A percentile compares a stretch with the other conserved stretches of the same genome.
phyloP scores from a whole-genome alignment of 2,888 invertebrate genomes.

The Polyommatus iphigenia region DNA sequence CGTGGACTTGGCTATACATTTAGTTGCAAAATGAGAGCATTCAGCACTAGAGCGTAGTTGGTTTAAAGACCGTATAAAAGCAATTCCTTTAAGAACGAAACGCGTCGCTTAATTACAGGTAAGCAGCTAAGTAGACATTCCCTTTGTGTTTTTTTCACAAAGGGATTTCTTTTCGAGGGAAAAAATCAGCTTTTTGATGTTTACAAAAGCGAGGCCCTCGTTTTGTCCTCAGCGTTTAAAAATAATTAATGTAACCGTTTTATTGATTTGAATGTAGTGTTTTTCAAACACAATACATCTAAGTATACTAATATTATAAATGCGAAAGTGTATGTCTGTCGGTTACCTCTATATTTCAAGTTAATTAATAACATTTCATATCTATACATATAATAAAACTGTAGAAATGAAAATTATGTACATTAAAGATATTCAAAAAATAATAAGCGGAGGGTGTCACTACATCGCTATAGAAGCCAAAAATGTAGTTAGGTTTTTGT shows the following conservation, averaged over 20 bases:
- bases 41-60: not conserved
- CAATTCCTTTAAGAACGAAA: constrained; percentile 32
- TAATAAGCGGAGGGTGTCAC: too few species aligned
- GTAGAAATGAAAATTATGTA: too few species aligned
- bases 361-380: too few species aligned
- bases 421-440: too few species aligned
- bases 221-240: constrained; percentile 20
- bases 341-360: too few species aligned
- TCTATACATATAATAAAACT: too few species aligned
- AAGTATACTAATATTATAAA: too few species aligned
- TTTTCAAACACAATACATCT: not conserved
- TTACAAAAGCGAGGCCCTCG: constrained; percentile 23
- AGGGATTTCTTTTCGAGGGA: constrained; percentile 27
- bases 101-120: constrained; percentile 33
- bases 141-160: constrained; percentile 32
- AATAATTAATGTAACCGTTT: constrained; percentile 13
- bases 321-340: too few species aligned
- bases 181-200: constrained; percentile 29
- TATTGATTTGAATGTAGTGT: not conserved
- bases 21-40: not conserved
- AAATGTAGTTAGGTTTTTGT: too few species aligned
- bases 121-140: constrained; percentile 34
- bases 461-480: too few species aligned
- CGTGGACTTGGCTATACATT: not conserved
- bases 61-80: constrained; percentile 22